These are phyloP conservation scores for Leptinotarsa haldemani DNA, from an alignment of 2,888 invertebrate species.

Conservation along the genomic window DNA sequence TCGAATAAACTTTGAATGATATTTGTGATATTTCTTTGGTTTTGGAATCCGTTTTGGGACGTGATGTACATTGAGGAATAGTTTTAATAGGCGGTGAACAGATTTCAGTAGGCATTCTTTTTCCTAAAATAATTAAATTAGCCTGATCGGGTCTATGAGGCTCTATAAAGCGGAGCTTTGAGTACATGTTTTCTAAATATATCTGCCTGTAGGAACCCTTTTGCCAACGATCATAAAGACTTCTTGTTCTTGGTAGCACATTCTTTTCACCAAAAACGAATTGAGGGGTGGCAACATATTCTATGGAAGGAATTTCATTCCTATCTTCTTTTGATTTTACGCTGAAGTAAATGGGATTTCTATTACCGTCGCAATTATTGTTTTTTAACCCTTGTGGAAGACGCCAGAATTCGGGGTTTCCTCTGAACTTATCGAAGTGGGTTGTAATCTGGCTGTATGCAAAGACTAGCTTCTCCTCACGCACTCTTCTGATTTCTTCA, in stretches of 20 bases:
- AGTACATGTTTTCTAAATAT: not conserved
- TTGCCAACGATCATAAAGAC: slow-evolving; percentile 51
- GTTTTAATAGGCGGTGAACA: not conserved
- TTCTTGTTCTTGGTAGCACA: slow-evolving; percentile 27
- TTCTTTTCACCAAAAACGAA: slow-evolving; percentile 51
- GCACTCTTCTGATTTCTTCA: slow-evolving; percentile 52
- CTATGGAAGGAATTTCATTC: slow-evolving; percentile 56
- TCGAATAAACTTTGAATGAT: slow-evolving; percentile 11
- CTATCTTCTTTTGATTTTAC: slow-evolving; percentile 52
- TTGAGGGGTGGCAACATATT: slow-evolving; percentile 55
- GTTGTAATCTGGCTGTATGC: slow-evolving; percentile 57
- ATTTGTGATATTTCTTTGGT: not conserved
- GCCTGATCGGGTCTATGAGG: slow-evolving; percentile 22
- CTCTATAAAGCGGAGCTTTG: slow-evolving; percentile 43
- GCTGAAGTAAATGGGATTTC: slow-evolving; percentile 52
- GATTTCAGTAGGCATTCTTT: slow-evolving; percentile 20
- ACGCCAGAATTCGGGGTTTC: slow-evolving; percentile 61
- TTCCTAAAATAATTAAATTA: slow-evolving; percentile 12
- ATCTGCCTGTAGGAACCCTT: slow-evolving; percentile 51
- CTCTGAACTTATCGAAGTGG: slow-evolving; percentile 58
- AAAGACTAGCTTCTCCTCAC: slow-evolving; percentile 56
- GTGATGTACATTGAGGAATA: no score
- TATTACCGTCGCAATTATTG: slow-evolving; percentile 22
- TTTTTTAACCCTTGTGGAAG: slow-evolving; percentile 53
- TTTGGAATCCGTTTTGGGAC: not conserved